These are phyloP conservation scores for Pristionchus japonicus DNA, from an alignment of 2,888 invertebrate genomes.

Conservation along the genomic window DNA sequence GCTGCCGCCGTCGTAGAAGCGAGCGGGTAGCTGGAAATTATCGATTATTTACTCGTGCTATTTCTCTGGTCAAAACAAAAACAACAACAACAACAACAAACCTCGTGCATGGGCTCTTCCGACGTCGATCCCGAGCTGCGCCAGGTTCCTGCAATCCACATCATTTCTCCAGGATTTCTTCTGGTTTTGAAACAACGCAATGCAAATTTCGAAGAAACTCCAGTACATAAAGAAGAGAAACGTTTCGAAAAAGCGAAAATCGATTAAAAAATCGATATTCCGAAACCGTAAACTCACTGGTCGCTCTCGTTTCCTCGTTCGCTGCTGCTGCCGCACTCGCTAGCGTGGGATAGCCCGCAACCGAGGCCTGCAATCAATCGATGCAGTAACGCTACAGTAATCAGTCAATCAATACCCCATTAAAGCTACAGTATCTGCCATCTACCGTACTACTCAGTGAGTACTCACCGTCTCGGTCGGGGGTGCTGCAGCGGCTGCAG, in stretches of 20 bases:
- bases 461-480: constrained; percentile 50
- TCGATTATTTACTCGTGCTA: neutral
- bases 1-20: constrained; percentile 57
- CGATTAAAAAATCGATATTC: neutral
- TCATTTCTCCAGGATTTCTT: too few relatives aligned
- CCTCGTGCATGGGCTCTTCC: constrained; percentile 22
- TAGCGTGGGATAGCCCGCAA: constrained; percentile 33
- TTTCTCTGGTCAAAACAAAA: neutral
- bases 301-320: constrained; percentile 48
- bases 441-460: constrained; percentile 46
- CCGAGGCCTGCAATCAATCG: neutral
- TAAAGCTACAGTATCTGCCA: neutral
- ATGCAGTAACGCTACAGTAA: neutral
- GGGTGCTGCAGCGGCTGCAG: constrained; percentile 42
- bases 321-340: constrained; percentile 47
- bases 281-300: neutral
- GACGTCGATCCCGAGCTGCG: constrained; percentile 42
- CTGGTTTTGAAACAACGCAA: neutral
- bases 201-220: too few relatives aligned
- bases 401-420: neutral
- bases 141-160: constrained; percentile 45
- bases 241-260: neutral
- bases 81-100: neutral
- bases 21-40: constrained; percentile 55
- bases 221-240: neutral